These are phyloP conservation scores for Trilocha varians DNA, from an alignment of 2,888 invertebrate genomes.

Conservation along the genomic window DNA sequence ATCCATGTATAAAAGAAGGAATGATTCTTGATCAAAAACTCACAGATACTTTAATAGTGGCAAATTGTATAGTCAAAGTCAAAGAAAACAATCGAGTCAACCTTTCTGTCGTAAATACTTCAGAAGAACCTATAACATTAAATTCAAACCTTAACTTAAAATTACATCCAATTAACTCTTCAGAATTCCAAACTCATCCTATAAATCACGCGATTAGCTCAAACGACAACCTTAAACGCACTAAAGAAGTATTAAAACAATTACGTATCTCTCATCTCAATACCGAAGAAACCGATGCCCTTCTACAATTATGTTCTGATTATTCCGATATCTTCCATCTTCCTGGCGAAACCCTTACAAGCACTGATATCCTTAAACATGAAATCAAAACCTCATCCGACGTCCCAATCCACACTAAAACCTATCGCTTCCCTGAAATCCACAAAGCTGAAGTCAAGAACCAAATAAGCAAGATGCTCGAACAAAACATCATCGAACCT, in stretches of 20 bases:
- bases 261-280: conserved; percentile 13
- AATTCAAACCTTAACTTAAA: too few relatives aligned
- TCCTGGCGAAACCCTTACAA: conserved; percentile 4
- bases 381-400: conserved; percentile 10
- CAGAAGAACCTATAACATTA: too few relatives aligned
- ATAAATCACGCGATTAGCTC: too few relatives aligned
- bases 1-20: too few relatives aligned
- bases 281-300: conserved; percentile 8
- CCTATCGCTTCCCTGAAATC: conserved; percentile 15
- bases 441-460: conserved; percentile 14
- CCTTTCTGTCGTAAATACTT: too few relatives aligned
- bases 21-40: too few relatives aligned
- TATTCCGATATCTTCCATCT: conserved; percentile 13
- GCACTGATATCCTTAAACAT: conserved; percentile 9
- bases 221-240: background rate
- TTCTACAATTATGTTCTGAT: conserved; percentile 10
- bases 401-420: conserved; percentile 11
- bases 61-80: too few relatives aligned
- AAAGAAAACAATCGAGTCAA: too few relatives aligned
- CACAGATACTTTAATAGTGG: too few relatives aligned
- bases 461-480: conserved; percentile 15
- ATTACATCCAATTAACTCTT: too few relatives aligned
- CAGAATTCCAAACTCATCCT: too few relatives aligned
- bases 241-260: conserved; percentile 8
- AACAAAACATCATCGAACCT: conserved; percentile 16